Evolutionary conservation across 2,113 vertebrate species (phyloP), one percentile per base, ranked within the genome.

Genomic region (Vulpes ferrilata): DNA sequence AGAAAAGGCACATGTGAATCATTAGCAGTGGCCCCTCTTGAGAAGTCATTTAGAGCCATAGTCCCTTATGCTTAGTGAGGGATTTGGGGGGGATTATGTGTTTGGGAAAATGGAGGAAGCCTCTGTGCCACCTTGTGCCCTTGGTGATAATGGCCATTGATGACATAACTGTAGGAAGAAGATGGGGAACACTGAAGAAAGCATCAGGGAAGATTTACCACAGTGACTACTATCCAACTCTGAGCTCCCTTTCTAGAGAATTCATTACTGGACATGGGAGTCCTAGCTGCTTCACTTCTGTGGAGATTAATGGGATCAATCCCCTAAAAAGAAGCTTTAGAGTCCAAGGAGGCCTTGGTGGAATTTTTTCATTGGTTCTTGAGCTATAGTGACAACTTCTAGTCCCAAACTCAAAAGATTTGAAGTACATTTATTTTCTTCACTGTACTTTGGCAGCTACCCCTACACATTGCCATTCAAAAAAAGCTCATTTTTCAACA

Each of bases 351-450:
- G 74, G 51, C 25, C 19, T 38, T 88, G 80, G 67, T 25, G 38
- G 53, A 76, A 78, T 53, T 51, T 48, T 51, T 59, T 92, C 12
- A 30, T 62, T 95, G 30, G 53, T 62, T 93, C 55, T 82, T 86
- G 30, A 60, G n/a, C 15, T 64, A 4, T 8, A 89, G 1, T 27
- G n/a, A 20, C 35, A 82, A 3, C 35, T 53, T 97, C 22, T 38
- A 69, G 20, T 67, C 48, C 19, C 67, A 85, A 84, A 85, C 30
- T 51, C 82, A 85, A 59, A 94, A 85, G 57, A 85, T 96, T 82
- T 95, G n/a, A 95, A 88, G 12, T 57, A 85, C n/a, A 76, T 30
- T 80, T 91, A 32, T 4, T 96, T 92, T 65, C 32, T 88, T 96
- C 53, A 95, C 11, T 60, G 15, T 62, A 30, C 8, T 30, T 93